Evolutionary conservation across 2,888 invertebrate genomes (phyloP).

Genomic region (Allygus modestus): DNA sequence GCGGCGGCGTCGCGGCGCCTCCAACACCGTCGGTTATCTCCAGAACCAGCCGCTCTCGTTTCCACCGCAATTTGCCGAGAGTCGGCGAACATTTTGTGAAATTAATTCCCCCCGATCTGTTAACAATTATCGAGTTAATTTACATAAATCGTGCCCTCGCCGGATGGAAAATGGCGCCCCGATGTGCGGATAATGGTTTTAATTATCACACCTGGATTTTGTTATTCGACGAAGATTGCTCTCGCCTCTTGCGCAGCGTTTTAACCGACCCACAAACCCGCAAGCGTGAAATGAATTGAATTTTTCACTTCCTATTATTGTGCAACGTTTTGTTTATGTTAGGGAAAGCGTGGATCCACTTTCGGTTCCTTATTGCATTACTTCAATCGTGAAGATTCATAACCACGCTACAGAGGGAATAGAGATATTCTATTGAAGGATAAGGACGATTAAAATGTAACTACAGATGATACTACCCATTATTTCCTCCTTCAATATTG

Average conservation of each 20-base stretch:
- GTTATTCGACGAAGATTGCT: neutral
- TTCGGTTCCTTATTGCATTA: neutral
- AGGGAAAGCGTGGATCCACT: neutral
- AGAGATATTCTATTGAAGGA: too few relatives aligned
- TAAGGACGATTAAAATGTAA: too few relatives aligned
- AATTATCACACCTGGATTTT: slow-evolving; percentile 27
- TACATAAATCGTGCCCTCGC: slow-evolving; percentile 37
- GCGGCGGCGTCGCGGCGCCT: neutral
- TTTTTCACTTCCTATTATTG: slow-evolving; percentile 18
- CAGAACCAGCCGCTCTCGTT: neutral
- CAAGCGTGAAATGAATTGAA: slow-evolving; percentile 16
- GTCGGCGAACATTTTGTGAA: slow-evolving; percentile 10
- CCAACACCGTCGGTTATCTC: neutral
- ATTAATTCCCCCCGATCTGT: slow-evolving; percentile 46
- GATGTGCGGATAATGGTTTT: slow-evolving; percentile 40
- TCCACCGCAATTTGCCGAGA: neutral
- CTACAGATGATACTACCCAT: too few relatives aligned
- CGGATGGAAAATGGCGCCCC: neutral
- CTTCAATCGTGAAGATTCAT: too few relatives aligned
- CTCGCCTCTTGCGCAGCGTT: neutral
- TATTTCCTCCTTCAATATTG: too few relatives aligned
- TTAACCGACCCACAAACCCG: neutral
- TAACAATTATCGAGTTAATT: slow-evolving; percentile 47
- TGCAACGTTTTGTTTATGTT: neutral
- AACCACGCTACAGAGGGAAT: too few relatives aligned